phyloP scores from a whole-genome alignment of 2,113 vertebrate species.

The Larimichthys polyactis region DNA sequence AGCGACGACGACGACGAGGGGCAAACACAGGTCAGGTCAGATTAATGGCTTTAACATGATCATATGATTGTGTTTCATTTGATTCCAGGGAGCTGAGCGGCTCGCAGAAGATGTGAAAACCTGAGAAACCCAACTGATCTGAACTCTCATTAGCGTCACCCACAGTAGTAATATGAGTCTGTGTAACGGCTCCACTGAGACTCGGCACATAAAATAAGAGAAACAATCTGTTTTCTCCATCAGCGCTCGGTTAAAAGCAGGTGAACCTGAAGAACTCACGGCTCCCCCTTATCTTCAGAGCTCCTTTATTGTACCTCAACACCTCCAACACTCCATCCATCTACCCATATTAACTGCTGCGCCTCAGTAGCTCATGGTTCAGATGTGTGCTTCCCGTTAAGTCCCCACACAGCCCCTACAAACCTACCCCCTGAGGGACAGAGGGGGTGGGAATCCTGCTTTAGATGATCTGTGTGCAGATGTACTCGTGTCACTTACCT shows the following conservation, averaged over 20 bases:
- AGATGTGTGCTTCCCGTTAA: background rate
- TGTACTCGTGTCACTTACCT: conserved; percentile 78
- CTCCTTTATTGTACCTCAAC: conserved; percentile 11
- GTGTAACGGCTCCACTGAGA: conserved; percentile 17
- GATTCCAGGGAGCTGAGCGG: conserved; percentile 6
- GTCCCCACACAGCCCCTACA: too few relatives aligned
- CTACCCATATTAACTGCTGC: background rate
- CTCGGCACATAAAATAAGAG: conserved; percentile 7
- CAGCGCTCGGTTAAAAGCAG: background rate
- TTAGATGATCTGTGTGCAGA: background rate
- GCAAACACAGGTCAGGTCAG: background rate
- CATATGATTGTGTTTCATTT: conserved; percentile 46
- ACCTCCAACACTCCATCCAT: background rate
- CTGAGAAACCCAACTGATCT: too few relatives aligned
- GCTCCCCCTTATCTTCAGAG: conserved; percentile 20
- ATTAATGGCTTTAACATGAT: conserved; percentile 38
- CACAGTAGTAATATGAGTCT: conserved; percentile 16
- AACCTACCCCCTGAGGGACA: too few relatives aligned
- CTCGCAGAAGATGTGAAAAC: too few relatives aligned
- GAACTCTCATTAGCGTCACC: conserved; percentile 29
- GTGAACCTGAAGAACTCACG: background rate
- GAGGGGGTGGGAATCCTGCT: background rate
- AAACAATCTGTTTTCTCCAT: conserved; percentile 55
- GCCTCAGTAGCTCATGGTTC: background rate
- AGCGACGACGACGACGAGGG: background rate